Conservation (phyloP, 2,888 invertebrate genomes). For the Sepioteuthis lessoniana region DNA sequence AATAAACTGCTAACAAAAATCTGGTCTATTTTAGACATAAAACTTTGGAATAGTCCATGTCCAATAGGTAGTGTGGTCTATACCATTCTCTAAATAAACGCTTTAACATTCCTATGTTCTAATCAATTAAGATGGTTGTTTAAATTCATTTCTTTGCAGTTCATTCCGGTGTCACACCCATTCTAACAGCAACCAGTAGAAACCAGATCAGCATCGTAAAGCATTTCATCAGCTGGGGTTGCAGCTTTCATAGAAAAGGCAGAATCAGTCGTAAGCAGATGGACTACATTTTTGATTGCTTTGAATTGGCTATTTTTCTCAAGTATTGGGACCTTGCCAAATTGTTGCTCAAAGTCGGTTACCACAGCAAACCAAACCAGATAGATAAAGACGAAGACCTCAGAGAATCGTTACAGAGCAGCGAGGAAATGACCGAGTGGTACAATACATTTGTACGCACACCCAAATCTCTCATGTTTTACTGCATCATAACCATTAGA, state of each 20-base stretch:
- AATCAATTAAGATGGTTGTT: neutral
- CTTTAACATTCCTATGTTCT: too few species aligned
- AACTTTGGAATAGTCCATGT: too few species aligned
- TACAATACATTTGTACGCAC: conserved; percentile 52
- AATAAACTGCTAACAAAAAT: too few species aligned
- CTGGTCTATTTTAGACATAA: too few species aligned
- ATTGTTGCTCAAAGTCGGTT: conserved; percentile 60
- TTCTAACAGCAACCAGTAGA: conserved; percentile 61
- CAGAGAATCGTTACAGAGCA: conserved; percentile 53
- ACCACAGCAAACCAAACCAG: conserved; percentile 56
- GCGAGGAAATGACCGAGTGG: conserved; percentile 57
- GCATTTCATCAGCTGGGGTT: conserved; percentile 59
- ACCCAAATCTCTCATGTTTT: conserved; percentile 56
- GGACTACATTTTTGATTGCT: conserved; percentile 60
- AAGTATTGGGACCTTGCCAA: conserved; percentile 60
- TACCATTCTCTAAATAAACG: too few species aligned
- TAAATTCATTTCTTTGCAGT: conserved; percentile 55
- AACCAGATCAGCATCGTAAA: conserved; percentile 58
- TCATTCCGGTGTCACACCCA: conserved; percentile 62
- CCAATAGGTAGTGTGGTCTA: too few species aligned
- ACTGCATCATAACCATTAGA: conserved; percentile 56
- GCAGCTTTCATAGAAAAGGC: conserved; percentile 58
- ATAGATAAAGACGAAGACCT: conserved; percentile 52
- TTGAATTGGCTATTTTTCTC: conserved; percentile 62
- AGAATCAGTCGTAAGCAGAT: conserved; percentile 55